Evolutionary conservation across 2,888 invertebrate genomes (phyloP).

Genomic region (Chesias legatella): DNA sequence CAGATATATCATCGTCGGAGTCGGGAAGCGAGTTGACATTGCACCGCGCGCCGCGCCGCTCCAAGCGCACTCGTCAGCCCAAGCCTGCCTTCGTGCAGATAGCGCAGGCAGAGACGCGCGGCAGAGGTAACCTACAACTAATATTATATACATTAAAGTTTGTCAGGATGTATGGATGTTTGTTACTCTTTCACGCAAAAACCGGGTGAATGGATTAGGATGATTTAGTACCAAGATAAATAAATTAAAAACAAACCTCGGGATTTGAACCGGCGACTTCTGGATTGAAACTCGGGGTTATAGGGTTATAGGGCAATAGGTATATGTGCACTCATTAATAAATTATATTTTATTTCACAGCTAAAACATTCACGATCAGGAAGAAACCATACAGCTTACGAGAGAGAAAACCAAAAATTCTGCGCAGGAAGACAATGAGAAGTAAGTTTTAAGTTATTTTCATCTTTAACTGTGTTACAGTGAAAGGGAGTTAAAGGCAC

Average conservation of each 20-base stretch:
- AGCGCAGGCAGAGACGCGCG: slow-evolving; percentile 57
- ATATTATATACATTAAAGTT: too few relatives aligned
- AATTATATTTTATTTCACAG: slow-evolving; percentile 40
- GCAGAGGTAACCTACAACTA: slow-evolving; percentile 40
- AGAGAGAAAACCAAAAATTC: slow-evolving; percentile 73
- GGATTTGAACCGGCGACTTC: too few relatives aligned
- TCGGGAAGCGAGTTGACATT: slow-evolving; percentile 62
- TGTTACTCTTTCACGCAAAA: too few relatives aligned
- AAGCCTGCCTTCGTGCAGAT: slow-evolving; percentile 71
- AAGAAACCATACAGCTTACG: slow-evolving; percentile 74
- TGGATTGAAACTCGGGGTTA: too few relatives aligned
- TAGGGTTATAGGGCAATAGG: too few relatives aligned
- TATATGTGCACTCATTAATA: too few relatives aligned
- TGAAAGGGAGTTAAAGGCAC: too few relatives aligned
- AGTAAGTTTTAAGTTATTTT: slow-evolving; percentile 48
- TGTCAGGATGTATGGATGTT: too few relatives aligned
- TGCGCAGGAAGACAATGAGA: slow-evolving; percentile 72
- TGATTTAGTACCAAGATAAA: too few relatives aligned
- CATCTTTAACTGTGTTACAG: too few relatives aligned
- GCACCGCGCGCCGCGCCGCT: slow-evolving; percentile 63
- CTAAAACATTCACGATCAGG: slow-evolving; percentile 72
- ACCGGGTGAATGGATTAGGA: too few relatives aligned
- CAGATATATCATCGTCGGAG: slow-evolving; percentile 67
- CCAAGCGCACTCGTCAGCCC: slow-evolving; percentile 67
- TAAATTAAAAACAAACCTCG: too few relatives aligned